Evolutionary conservation across 2,888 invertebrate genomes (phyloP), one percentile per base, ranked within the genome.

Genomic region (Luffia ferchaultella): DNA sequence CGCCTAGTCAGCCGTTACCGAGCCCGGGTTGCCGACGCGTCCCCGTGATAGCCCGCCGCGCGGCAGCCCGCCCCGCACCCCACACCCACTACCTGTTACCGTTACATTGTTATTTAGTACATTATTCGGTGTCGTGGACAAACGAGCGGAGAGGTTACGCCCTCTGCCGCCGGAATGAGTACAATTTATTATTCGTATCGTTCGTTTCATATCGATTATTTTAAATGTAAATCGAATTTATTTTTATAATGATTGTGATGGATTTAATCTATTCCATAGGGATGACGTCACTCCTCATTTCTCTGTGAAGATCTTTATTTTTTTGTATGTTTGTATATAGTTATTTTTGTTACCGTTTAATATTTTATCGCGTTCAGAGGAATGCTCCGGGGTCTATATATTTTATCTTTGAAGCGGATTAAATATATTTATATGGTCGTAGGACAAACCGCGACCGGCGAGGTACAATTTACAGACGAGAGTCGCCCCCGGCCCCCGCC

Each of bases 261-360:
- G 54, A 58, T 57, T 57, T 61, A 58, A 62, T 61, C 63, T 65
- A 62, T 61, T 58, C 59, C 62, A 62, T 64, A 64, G 67, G 70
- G 60, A 65, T 67, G 59, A 62, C 59, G 70, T 75, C 79, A 80
- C 82, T 80, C 80, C 79, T 77, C 57, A 64, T 69, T 70, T 74
- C 66, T 74, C 73, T 71, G 67, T 68, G 63, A 74, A 79, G 76
- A 83, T 80, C 78, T 83, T 83, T 83, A 80, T 80, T 83, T 80
- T n/a, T 83, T 78, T 80, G 78, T 75, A 78, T 72, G 68, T 78
- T 80, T 78, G 62, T 62, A 62, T 63, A 30, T 30, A 30, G 12
- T 30, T 30, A 30, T 64, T 62, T 67, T 54, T 62, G 59, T 58
- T 58, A 59, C 19, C 41, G 16, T 16, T 42, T 42, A n/a, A 40